Evolutionary conservation across 2,888 invertebrate species (phyloP).

Genomic region (Cabera pusaria): DNA sequence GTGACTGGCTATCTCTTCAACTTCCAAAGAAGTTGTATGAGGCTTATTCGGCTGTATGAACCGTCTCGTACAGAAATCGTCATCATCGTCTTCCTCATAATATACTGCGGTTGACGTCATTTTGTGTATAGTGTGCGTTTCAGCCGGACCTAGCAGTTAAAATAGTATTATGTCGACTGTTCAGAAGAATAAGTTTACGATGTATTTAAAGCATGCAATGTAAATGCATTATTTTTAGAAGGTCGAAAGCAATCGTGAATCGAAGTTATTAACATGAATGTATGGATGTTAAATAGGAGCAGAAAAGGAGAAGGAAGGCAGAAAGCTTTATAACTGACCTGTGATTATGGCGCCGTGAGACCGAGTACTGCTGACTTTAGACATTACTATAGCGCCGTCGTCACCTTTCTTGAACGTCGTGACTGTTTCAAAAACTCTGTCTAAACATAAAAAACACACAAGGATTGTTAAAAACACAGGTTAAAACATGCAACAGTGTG

Average conservation of each 20-base stretch:
- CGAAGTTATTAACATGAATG: conserved; percentile 25
- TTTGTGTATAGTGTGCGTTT: conserved; percentile 86
- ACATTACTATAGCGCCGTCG: conserved; percentile 74
- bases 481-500: conserved; percentile 72
- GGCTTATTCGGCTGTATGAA: conserved; percentile 74
- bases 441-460: conserved; percentile 82
- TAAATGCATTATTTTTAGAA: conserved; percentile 42
- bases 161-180: conserved; percentile 70
- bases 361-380: conserved; percentile 84
- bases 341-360: conserved; percentile 85
- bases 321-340: conserved; percentile 82
- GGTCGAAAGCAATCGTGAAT: conserved; percentile 39
- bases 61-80: conserved; percentile 62
- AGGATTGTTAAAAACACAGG: conserved; percentile 72
- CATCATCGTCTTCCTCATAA: conserved; percentile 79
- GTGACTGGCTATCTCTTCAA: conserved; percentile 85
- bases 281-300: conserved; percentile 47
- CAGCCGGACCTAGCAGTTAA: conserved; percentile 86
- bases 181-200: conserved; percentile 39
- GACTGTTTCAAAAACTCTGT: conserved; percentile 81
- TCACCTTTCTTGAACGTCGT: conserved; percentile 79
- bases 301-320: conserved; percentile 53
- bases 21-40: conserved; percentile 79
- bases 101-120: conserved; percentile 84
- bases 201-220: conserved; percentile 52